A percentile compares a stretch with the other conserved stretches of the same genome.
phyloP scores from a whole-genome alignment of 2,113 vertebrate species.

The Naja naja region DNA sequence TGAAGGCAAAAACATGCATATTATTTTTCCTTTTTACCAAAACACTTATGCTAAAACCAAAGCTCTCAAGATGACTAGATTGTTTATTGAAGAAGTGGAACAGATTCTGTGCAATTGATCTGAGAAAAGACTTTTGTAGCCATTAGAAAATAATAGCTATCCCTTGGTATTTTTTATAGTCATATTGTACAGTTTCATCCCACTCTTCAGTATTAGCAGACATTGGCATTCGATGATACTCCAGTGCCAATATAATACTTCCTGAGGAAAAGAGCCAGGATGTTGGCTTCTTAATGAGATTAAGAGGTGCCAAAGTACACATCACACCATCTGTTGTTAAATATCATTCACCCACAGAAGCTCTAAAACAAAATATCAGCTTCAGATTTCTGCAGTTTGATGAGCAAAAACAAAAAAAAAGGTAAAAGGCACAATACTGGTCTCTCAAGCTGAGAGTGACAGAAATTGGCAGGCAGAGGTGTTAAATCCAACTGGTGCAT shows the following conservation, averaged over 20 bases:
- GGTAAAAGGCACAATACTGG: constrained; percentile 53
- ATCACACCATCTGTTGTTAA: constrained; percentile 31
- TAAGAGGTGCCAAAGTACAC: constrained; percentile 69
- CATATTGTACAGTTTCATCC: constrained; percentile 49
- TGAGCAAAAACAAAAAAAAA: constrained; percentile 46
- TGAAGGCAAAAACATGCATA: constrained; percentile 35
- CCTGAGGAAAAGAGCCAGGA: constrained; percentile 48
- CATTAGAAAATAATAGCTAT: constrained; percentile 15
- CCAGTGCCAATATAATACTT: constrained; percentile 16
- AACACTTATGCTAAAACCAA: constrained; percentile 70
- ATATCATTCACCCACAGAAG: constrained; percentile 47
- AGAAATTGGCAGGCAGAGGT: constrained; percentile 28
- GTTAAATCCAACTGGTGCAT: constrained; percentile 36
- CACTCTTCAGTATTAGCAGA: constrained; percentile 50
- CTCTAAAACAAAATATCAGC: constrained; percentile 50
- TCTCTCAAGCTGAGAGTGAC: background rate
- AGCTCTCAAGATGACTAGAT: constrained; percentile 66
- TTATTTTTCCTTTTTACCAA: constrained; percentile 50
- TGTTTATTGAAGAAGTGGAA: constrained; percentile 67
- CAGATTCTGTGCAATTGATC: constrained; percentile 65
- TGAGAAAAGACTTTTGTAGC: constrained; percentile 50
- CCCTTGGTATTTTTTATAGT: constrained; percentile 48
- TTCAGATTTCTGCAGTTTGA: constrained; percentile 52
- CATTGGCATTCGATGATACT: constrained; percentile 18
- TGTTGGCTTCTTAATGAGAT: constrained; percentile 55